Evolutionary conservation across 2,113 vertebrate species (phyloP).

Genomic region (Lota lota): DNA sequence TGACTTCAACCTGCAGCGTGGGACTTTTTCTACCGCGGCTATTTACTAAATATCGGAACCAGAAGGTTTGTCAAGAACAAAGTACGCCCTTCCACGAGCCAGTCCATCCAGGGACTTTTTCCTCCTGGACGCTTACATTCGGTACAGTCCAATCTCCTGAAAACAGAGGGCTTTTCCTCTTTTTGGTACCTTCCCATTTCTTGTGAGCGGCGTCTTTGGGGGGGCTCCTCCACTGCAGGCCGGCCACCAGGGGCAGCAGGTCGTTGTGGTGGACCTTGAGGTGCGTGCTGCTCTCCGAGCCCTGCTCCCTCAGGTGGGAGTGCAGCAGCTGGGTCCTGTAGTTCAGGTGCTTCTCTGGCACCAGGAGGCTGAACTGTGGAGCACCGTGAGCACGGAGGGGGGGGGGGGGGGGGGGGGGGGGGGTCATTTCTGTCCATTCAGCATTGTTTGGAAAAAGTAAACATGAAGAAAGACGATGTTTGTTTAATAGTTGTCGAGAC

Average conservation of each 20-base stretch:
- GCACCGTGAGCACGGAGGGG: too few species aligned
- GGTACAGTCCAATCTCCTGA: too few species aligned
- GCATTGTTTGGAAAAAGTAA: too few species aligned
- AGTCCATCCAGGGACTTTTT: too few species aligned
- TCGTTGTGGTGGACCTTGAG: constrained; percentile 79
- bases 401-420: neutral
- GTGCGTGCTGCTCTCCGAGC: constrained; percentile 77
- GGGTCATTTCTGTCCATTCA: neutral
- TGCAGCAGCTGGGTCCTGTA: constrained; percentile 77
- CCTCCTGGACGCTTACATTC: too few species aligned
- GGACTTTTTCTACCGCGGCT: neutral
- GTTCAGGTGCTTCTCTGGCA: constrained; percentile 78
- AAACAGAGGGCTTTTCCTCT: neutral
- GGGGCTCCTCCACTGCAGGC: constrained; percentile 77
- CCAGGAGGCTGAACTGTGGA: constrained; percentile 75
- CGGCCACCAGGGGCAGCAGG: constrained; percentile 70
- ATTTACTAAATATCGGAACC: too few species aligned
- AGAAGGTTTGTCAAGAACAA: too few species aligned
- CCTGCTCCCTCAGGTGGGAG: constrained; percentile 53
- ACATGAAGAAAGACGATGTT: too few species aligned
- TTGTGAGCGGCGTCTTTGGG: constrained; percentile 57
- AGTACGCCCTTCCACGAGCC: too few species aligned
- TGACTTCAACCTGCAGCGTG: neutral
- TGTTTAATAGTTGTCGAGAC: too few species aligned
- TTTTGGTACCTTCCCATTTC: constrained; percentile 80